phyloP scores from a whole-genome alignment of 2,888 invertebrate species.

The Dastarcus helophoroides region DNA sequence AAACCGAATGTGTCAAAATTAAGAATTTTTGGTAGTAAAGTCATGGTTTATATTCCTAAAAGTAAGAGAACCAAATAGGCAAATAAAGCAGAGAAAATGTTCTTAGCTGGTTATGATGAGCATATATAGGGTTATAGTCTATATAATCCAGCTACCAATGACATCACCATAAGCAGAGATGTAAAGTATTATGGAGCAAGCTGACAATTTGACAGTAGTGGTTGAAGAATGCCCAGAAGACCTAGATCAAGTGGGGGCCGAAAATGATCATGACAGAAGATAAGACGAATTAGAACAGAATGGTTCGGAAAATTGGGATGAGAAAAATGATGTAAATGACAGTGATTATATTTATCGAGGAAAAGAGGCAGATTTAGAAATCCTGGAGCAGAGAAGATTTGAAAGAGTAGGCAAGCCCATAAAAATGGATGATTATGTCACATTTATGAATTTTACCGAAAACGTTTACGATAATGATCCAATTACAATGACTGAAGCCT shows the following conservation, averaged over 20 bases:
- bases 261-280: conserved; percentile 1
- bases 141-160: conserved; percentile 11
- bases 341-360: neutral
- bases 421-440: conserved; percentile 13
- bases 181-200: conserved; percentile 6
- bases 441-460: conserved; percentile 11
- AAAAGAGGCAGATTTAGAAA: neutral
- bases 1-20: conserved; percentile 18
- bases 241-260: conserved; percentile 3
- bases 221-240: neutral
- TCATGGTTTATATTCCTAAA: conserved; percentile 15
- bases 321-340: conserved; percentile 1
- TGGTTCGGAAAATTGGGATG: conserved; percentile 1
- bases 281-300: no score
- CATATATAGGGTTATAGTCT: conserved; percentile 16
- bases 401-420: conserved; percentile 13
- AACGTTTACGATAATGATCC: conserved; percentile 10
- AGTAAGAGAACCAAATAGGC: conserved; percentile 15
- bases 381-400: conserved; percentile 9
- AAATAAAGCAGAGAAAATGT: conserved; percentile 13
- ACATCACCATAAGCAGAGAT: conserved; percentile 10
- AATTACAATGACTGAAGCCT: conserved; percentile 14
- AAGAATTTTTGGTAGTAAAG: conserved; percentile 13
- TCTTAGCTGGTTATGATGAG: conserved; percentile 16
- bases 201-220: neutral